Evolutionary conservation across 2,113 vertebrate species (phyloP).

Genomic region (Brachionichthys hirsutus): DNA sequence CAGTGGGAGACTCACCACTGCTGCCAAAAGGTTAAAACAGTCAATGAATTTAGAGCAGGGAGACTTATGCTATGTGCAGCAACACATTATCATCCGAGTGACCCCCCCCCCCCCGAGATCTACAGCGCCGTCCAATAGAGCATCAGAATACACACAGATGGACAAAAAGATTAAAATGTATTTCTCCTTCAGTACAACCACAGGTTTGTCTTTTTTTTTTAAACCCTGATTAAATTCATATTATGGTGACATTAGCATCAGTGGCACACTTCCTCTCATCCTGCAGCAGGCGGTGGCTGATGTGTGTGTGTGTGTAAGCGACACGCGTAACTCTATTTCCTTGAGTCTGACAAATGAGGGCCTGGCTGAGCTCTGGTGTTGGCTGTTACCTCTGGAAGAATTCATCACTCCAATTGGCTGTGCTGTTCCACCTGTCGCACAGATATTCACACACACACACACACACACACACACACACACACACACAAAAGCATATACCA

Average conservation of each 20-base stretch:
- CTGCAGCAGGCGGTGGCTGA: conserved; percentile 31
- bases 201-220: conserved; percentile 31
- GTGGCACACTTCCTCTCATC: conserved; percentile 14
- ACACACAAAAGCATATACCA: conserved; percentile 13
- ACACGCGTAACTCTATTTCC: conserved; percentile 56
- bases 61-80: conserved; percentile 6
- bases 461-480: neutral
- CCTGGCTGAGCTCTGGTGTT: conserved; percentile 52
- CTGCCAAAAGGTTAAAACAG: conserved; percentile 43
- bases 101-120: neutral
- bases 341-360: conserved; percentile 71
- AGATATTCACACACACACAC: conserved; percentile 19
- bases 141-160: neutral
- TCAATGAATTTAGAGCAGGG: conserved; percentile 31
- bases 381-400: conserved; percentile 66
- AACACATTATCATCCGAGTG: conserved; percentile 9
- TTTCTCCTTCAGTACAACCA: neutral
- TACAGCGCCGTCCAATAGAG: neutral
- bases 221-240: conserved; percentile 33
- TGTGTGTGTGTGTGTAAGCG: conserved; percentile 38
- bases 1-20: conserved; percentile 19
- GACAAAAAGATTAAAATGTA: neutral
- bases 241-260: conserved; percentile 5
- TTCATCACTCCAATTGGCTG: conserved; percentile 69
- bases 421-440: conserved; percentile 38